Percentiles rank a stretch among this genome's conserved stretches.
Evolutionary conservation across 2,797 vertebrate genomes (phyloP).

Genomic region (Meriones psammophilus): DNA sequence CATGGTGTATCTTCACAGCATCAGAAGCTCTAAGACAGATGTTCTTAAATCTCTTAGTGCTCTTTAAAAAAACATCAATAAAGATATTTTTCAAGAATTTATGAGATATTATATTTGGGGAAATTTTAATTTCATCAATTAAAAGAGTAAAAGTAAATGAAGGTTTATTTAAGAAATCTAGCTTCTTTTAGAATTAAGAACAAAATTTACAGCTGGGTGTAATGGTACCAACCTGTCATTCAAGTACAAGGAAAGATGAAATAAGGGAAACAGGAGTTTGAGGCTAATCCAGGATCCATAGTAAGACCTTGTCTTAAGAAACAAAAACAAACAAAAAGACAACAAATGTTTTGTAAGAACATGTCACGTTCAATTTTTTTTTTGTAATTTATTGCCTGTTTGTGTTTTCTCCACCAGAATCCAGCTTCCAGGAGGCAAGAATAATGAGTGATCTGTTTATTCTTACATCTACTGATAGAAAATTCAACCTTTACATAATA

Average conservation of each 20-base stretch:
- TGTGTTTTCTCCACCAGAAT: not conserved
- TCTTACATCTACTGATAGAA: not conserved
- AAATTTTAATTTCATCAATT: conserved; percentile 32
- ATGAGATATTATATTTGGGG: not conserved
- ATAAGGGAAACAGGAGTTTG: not conserved
- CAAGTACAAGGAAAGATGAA: not conserved
- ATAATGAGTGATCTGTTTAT: not conserved
- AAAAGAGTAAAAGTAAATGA: conserved; percentile 4
- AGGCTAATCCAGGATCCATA: not conserved
- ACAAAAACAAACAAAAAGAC: not conserved
- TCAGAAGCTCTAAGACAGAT: not conserved
- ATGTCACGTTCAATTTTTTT: not conserved
- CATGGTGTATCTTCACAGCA: not conserved
- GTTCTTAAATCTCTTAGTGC: not conserved
- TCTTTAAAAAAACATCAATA: not conserved
- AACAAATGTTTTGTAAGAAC: not conserved
- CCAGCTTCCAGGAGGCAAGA: not conserved
- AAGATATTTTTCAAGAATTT: conserved; percentile 44
- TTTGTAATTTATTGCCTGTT: not conserved
- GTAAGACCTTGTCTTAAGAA: not conserved
- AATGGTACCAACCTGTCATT: not conserved
- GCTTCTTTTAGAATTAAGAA: conserved; percentile 13
- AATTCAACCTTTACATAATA: not conserved
- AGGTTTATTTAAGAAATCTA: not conserved
- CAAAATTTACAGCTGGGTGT: not conserved